These are phyloP conservation scores for Meta bourneti DNA, from an alignment of 2,888 invertebrate species.

Conservation along the genomic window DNA sequence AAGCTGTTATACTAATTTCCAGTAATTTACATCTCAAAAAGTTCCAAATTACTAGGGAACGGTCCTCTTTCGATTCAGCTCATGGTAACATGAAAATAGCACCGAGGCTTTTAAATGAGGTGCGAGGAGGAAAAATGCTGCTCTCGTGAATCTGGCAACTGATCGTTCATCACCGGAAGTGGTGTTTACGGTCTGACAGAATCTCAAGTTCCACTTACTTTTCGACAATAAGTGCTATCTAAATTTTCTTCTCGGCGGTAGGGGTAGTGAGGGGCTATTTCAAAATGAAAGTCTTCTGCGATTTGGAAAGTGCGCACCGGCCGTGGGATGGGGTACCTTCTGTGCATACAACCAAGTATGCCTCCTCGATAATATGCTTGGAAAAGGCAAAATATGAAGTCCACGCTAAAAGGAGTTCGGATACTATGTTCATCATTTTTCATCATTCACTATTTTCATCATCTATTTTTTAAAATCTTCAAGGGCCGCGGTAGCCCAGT, in stretches of 20 bases:
- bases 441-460: too few species aligned
- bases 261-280: background rate
- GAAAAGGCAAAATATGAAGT: too few species aligned
- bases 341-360: too few species aligned
- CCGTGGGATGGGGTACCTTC: too few species aligned
- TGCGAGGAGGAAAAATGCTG: conserved; percentile 15
- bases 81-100: conserved; percentile 7
- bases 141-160: conserved; percentile 29
- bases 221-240: conserved; percentile 42
- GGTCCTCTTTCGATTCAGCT: conserved; percentile 10
- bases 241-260: conserved; percentile 34
- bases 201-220: conserved; percentile 57
- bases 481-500: too few species aligned
- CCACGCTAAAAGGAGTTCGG: too few species aligned
- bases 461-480: too few species aligned
- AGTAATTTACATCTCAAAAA: conserved; percentile 59
- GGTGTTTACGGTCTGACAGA: conserved; percentile 51
- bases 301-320: too few species aligned
- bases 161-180: conserved; percentile 52
- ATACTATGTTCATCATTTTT: too few species aligned
- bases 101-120: conserved; percentile 35
- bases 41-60: conserved; percentile 15
- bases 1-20: conserved; percentile 48
- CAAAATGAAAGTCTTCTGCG: conserved; percentile 20
- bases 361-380: too few species aligned